Percentiles rank a stretch among this genome's conserved stretches.
Conservation (phyloP, 2,113 vertebrate genomes). For the Opisthocomus hoazin region DNA sequence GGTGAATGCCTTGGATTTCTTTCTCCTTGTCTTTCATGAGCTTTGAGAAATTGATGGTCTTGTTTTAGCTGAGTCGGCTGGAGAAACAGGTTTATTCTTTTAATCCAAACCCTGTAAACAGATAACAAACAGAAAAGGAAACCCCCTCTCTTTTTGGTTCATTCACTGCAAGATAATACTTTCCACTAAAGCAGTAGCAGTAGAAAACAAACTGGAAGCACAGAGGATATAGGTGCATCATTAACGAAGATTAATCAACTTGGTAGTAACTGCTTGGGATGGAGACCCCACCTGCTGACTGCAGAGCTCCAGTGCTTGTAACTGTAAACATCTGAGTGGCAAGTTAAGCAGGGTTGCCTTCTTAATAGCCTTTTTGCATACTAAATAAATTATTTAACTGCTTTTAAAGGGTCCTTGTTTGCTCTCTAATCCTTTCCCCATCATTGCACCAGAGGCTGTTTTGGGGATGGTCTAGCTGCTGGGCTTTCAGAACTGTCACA, state of each 20-base stretch:
- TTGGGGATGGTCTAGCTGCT: neutral
- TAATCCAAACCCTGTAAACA: neutral
- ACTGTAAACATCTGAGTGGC: neutral
- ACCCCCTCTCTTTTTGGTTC: neutral
- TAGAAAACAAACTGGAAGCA: neutral
- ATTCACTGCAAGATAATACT: neutral
- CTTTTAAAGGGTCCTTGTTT: neutral
- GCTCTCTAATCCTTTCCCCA: neutral
- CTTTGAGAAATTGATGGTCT: conserved; percentile 40
- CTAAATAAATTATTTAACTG: conserved; percentile 16
- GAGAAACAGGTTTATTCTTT: neutral
- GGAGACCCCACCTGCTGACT: neutral
- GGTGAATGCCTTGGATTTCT: conserved; percentile 34
- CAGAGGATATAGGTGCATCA: neutral
- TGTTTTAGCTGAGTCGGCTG: conserved; percentile 25
- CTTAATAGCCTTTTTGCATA: neutral
- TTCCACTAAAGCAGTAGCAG: neutral
- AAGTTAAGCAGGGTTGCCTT: neutral
- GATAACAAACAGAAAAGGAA: neutral
- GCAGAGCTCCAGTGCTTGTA: neutral
- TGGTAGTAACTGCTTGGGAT: neutral
- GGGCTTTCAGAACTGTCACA: neutral
- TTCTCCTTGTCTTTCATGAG: conserved; percentile 31
- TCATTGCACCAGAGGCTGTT: neutral
- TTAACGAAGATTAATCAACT: neutral